Evolutionary conservation across 1,140 invertebrate species (phyloP).

Genomic region (Papilio polyxenes): DNA sequence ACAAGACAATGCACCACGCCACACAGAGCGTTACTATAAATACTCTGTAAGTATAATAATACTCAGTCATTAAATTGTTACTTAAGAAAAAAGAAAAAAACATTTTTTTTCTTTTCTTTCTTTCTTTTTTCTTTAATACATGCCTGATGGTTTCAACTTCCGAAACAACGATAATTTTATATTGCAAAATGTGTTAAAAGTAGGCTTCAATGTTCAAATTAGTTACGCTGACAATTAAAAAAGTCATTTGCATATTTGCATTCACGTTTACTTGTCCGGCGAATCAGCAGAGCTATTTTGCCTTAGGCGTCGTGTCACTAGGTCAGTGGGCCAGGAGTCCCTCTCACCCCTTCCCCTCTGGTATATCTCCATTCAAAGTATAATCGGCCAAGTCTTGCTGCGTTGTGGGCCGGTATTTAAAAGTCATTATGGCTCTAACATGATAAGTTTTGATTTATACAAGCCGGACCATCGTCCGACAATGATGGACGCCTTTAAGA

Average conservation of each 20-base stretch:
- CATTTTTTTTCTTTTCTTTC: too few relatives aligned
- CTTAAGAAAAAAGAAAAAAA: too few relatives aligned
- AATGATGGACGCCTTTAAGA: slow-evolving; percentile 31
- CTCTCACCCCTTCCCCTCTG: slow-evolving; percentile 34
- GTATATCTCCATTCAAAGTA: slow-evolving; percentile 46
- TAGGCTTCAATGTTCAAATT: neutral
- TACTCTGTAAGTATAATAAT: neutral
- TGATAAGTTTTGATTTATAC: slow-evolving; percentile 37
- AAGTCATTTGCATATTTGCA: slow-evolving; percentile 50
- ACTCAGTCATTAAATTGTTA: too few relatives aligned
- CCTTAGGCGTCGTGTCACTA: slow-evolving; percentile 58
- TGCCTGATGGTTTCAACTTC: too few relatives aligned
- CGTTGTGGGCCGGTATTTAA: slow-evolving; percentile 37
- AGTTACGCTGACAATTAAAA: slow-evolving; percentile 25
- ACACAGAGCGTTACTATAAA: slow-evolving; percentile 18
- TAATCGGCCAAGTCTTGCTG: slow-evolving; percentile 49
- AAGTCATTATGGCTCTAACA: slow-evolving; percentile 26
- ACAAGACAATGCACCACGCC: slow-evolving; percentile 24
- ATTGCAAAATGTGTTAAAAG: neutral
- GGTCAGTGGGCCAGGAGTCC: slow-evolving; percentile 65
- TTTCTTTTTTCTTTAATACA: too few relatives aligned
- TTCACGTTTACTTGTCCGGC: slow-evolving; percentile 61
- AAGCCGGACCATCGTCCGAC: slow-evolving; percentile 21
- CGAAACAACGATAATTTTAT: neutral
- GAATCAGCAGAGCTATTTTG: slow-evolving; percentile 57